Conservation (phyloP, 2,113 vertebrate species). For the Rhinolophus sinicus region DNA sequence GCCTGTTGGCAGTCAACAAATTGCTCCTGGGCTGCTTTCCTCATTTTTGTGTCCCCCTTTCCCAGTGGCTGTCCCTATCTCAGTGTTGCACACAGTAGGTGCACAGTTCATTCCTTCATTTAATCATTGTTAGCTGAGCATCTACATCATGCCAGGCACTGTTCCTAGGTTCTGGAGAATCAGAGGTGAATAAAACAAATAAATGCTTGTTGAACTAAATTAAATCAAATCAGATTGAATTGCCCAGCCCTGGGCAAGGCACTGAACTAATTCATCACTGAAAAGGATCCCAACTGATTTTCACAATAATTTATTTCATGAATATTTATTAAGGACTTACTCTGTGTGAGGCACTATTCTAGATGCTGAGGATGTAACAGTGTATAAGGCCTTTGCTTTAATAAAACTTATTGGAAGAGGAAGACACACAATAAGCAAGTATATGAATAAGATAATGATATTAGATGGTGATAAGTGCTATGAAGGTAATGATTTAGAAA, state of each 20-base stretch:
- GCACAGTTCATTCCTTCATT: constrained; percentile 10
- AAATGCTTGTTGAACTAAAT: constrained; percentile 35
- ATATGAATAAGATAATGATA: constrained; percentile 14
- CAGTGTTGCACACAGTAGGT: constrained; percentile 19
- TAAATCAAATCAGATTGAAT: constrained; percentile 49
- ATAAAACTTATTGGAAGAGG: constrained; percentile 11
- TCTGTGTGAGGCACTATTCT: not conserved
- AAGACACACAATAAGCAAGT: constrained; percentile 22
- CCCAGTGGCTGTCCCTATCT: not conserved
- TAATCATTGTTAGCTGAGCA: constrained; percentile 52
- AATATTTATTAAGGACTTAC: constrained; percentile 52
- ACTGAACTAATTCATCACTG: constrained; percentile 41
- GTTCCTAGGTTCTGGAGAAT: constrained; percentile 32
- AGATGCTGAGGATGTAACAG: not conserved
- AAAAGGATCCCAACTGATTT: constrained; percentile 55
- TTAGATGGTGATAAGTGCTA: not conserved
- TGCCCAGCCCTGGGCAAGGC: constrained; percentile 33
- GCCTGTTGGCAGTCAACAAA: constrained; percentile 56
- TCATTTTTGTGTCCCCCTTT: constrained; percentile 23
- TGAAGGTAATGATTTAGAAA: not conserved
- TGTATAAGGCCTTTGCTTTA: constrained; percentile 22
- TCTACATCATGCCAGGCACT: not conserved
- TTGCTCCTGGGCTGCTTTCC: constrained; percentile 37
- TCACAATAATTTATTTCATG: constrained; percentile 44
- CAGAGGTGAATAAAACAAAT: constrained; percentile 40